Evolutionary conservation across 2,888 invertebrate genomes (phyloP).

Genomic region (Isoperla grammatica): DNA sequence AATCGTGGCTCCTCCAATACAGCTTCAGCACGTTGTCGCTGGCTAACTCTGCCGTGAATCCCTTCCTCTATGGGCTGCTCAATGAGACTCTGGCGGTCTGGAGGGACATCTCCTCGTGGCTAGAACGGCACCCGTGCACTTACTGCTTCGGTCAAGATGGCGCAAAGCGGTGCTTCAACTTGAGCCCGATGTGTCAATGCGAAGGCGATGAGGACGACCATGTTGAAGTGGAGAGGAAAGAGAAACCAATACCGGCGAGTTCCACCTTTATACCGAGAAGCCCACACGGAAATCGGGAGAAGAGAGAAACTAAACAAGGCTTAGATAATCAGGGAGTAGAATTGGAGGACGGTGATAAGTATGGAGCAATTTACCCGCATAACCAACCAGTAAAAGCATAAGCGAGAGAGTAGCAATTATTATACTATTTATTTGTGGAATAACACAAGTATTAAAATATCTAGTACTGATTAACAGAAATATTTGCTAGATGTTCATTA

Average conservation of each 20-base stretch:
- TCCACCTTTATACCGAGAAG: not conserved
- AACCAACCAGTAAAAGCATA: not conserved
- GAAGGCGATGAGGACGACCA: too few relatives aligned
- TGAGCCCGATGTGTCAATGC: too few relatives aligned
- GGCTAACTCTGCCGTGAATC: conserved; percentile 52
- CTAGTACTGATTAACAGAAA: too few relatives aligned
- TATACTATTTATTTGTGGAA: not conserved
- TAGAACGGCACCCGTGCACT: not conserved
- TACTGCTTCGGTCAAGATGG: too few relatives aligned
- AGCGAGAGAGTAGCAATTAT: not conserved
- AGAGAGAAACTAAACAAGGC: not conserved
- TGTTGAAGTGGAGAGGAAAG: too few relatives aligned
- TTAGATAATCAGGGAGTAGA: too few relatives aligned
- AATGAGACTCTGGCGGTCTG: conserved; percentile 40
- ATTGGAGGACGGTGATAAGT: not conserved
- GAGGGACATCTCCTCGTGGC: not conserved
- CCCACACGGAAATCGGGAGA: not conserved
- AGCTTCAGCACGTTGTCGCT: conserved; percentile 48
- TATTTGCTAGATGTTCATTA: too few relatives aligned
- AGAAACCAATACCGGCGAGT: not conserved
- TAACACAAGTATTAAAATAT: not conserved
- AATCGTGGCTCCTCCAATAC: conserved; percentile 17
- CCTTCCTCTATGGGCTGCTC: conserved; percentile 55
- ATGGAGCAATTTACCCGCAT: conserved; percentile 11
- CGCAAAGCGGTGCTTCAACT: too few relatives aligned